Evolutionary conservation across 2,113 vertebrate genomes (phyloP), one percentile per base, ranked within the genome.

Genomic region (Melanotaenia duboulayi): DNA sequence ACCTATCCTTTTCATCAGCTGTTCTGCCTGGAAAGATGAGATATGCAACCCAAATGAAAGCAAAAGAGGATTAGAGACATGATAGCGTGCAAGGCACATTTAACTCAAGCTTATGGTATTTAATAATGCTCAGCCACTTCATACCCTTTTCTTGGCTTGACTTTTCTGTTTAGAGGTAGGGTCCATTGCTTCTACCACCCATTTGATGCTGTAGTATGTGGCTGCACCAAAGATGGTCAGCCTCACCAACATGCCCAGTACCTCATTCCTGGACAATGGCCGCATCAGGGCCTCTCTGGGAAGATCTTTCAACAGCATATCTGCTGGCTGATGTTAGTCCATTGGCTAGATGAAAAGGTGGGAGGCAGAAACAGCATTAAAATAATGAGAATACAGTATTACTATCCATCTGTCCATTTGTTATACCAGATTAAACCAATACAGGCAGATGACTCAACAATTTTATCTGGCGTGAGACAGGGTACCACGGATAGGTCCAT

Each of bases 171-270:
- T 94, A 42, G 84, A 65, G 1, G 94, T 94, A 0, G 94, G 94
- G 49, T 95, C 94, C 87, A 95, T 90, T 3, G 93, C 93, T 0
- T 95, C 95, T 1, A 95, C 81, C 22, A 95, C 91, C 92, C 94
- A 95, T 60, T 94, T 94, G 70, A 95, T 94, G 80, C 92, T 92
- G 78, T 91, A 95, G 80, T 95, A 95, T 0, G 94, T 95, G 1
- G 87, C 92, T 7, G 94, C 92, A 4, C 93, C 93, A 74, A 95
- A 95, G 51, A 95, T 72, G 6, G 92, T 94, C 76, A 95, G 60
- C 61, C 93, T 90, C 54, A 95, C 48, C 52, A 94, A 25, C 87
- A 94, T 81, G 19, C 92, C 90, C 56, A 95, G 63, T 54, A 95
- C 93, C 57, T 95, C 93, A 17, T 85, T 94, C 51, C 92, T 89